phyloP scores from a whole-genome alignment of 2,888 invertebrate genomes.

The Tetragnatha montana region DNA sequence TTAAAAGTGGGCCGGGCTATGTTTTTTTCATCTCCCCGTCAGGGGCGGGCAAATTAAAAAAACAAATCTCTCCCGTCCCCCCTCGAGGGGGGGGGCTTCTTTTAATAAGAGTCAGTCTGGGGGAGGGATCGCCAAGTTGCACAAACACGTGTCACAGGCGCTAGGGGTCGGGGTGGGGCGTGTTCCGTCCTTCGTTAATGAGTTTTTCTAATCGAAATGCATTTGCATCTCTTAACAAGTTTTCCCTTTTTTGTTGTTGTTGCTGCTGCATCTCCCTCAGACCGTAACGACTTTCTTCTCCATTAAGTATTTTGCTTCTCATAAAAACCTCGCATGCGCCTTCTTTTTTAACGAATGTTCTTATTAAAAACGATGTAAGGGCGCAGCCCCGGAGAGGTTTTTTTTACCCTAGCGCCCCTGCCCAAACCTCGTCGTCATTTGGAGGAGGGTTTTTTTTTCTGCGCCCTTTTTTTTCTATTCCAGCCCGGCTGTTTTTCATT shows the following conservation, averaged over 20 bases:
- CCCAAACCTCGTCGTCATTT: conserved; percentile 64
- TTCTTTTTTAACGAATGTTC: conserved; percentile 71
- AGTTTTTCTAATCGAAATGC: conserved; percentile 72
- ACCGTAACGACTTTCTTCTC: conserved; percentile 71
- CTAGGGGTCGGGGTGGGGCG: conserved; percentile 54
- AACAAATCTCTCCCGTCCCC: conserved; percentile 51
- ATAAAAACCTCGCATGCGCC: conserved; percentile 68
- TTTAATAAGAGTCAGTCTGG: conserved; percentile 55
- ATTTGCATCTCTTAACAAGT: conserved; percentile 71
- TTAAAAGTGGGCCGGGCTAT: conserved; percentile 67
- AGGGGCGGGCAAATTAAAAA: conserved; percentile 58
- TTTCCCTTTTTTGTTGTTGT: conserved; percentile 33
- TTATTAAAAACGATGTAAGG: conserved; percentile 71
- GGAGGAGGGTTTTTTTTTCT: conserved; percentile 46
- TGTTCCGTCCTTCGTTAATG: conserved; percentile 69
- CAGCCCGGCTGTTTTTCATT: conserved; percentile 66
- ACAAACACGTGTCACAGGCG: conserved; percentile 68
- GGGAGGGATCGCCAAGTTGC: conserved; percentile 58
- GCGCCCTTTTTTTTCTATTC: conserved; percentile 24
- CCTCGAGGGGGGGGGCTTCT: conserved; percentile 57
- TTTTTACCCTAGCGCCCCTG: not conserved
- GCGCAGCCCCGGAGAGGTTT: conserved; percentile 55
- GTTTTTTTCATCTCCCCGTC: conserved; percentile 19
- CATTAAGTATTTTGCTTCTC: conserved; percentile 71
- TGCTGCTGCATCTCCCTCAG: conserved; percentile 55